A percentile compares a stretch with the other conserved stretches of the same genome.
These are phyloP conservation scores for Nasonia giraulti DNA, from an alignment of 1,140 invertebrate genomes.

Conservation along the genomic window DNA sequence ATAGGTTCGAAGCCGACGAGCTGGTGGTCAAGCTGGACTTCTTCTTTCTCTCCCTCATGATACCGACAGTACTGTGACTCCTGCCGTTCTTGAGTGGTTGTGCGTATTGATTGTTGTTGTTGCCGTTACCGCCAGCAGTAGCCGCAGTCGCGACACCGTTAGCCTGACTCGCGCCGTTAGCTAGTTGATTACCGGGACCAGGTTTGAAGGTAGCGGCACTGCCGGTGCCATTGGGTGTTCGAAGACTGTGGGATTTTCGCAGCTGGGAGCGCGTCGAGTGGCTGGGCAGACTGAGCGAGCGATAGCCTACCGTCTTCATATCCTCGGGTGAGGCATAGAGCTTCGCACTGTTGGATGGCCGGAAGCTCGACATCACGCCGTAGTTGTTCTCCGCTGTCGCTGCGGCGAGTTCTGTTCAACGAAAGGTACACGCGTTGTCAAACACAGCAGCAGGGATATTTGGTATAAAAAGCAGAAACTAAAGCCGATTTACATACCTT, in stretches of 20 bases:
- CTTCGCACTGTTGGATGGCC: constrained; percentile 88
- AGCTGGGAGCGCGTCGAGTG: constrained; percentile 75
- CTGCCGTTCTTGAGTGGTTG: constrained; percentile 79
- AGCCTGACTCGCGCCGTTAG: neutral
- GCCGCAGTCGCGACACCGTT: constrained; percentile 61
- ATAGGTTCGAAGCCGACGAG: constrained; percentile 68
- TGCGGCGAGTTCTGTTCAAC: constrained; percentile 66
- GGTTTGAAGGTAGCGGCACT: constrained; percentile 68
- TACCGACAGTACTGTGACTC: constrained; percentile 76
- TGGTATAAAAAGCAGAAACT: neutral
- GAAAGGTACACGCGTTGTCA: too few species aligned
- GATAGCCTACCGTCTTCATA: constrained; percentile 86
- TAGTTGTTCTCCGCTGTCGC: constrained; percentile 66
- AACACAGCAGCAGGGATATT: neutral
- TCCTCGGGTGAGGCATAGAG: constrained; percentile 91
- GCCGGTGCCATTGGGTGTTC: constrained; percentile 69
- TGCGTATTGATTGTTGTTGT: constrained; percentile 78
- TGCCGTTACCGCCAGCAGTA: constrained; percentile 56
- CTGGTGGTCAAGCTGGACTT: constrained; percentile 65
- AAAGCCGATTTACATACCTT: constrained; percentile 61
- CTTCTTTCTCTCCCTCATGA: constrained; percentile 68
- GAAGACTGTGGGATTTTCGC: constrained; percentile 80
- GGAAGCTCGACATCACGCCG: constrained; percentile 87
- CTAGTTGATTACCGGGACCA: neutral
- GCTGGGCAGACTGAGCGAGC: constrained; percentile 78